phyloP scores from a whole-genome alignment of 2,797 vertebrate genomes.

The Phalloptychus januarius region DNA sequence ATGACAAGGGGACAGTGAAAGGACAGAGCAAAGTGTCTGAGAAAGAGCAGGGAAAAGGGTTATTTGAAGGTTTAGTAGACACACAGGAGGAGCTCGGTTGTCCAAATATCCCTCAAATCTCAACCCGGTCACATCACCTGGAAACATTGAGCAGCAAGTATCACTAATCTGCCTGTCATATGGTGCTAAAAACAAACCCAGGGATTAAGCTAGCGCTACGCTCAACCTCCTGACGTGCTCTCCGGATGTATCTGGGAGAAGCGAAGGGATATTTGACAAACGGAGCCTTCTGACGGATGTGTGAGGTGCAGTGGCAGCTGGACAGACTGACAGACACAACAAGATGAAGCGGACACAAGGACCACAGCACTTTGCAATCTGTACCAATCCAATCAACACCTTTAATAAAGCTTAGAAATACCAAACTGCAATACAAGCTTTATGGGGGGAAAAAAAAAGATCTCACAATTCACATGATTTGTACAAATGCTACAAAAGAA shows the following conservation, averaged over 20 bases:
- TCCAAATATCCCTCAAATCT: constrained; percentile 91
- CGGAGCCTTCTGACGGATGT: constrained; percentile 83
- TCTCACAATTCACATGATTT: constrained; percentile 89
- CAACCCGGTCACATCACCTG: constrained; percentile 42
- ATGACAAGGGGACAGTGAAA: constrained; percentile 52
- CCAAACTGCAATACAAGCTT: constrained; percentile 93
- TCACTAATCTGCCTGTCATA: background rate
- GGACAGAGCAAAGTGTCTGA: constrained; percentile 92
- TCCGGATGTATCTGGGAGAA: constrained; percentile 12
- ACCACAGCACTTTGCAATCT: constrained; percentile 88
- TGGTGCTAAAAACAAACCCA: background rate
- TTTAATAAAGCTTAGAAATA: constrained; percentile 97
- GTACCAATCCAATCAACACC: constrained; percentile 91
- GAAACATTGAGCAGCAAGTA: constrained; percentile 12
- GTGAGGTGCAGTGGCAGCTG: constrained; percentile 87
- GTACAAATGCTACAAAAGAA: constrained; percentile 85
- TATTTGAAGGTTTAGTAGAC: constrained; percentile 98
- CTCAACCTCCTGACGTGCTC: constrained; percentile 24
- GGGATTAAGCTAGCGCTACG: background rate
- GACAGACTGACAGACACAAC: constrained; percentile 80
- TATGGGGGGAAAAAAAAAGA: constrained; percentile 78
- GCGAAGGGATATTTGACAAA: constrained; percentile 94
- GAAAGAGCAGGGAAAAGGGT: constrained; percentile 94
- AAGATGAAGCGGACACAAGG: constrained; percentile 98
- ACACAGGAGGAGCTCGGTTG: constrained; percentile 89